Base-by-base conservation (phyloP, 2,113 vertebrate species). In the Glaucomys volans region DNA sequence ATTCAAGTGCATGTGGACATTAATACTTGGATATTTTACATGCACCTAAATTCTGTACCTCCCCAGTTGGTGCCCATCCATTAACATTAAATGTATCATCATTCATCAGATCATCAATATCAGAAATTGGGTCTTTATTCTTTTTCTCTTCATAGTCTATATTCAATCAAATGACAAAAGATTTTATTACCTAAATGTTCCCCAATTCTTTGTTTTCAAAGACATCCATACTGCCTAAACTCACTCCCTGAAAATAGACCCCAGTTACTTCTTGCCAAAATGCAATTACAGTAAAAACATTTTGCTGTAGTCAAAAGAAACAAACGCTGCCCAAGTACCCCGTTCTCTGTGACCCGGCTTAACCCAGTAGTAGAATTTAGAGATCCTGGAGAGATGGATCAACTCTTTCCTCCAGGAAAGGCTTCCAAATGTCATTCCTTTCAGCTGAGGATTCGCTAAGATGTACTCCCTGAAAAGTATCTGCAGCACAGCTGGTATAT, bases 131-230 rank as follows among this genome's bases (percentile, higher is more conserved):
- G 10, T 52, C 42, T 83, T 82, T 37, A 71, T 57, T 26, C 20
- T 59, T 47, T 90, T n/a, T 77, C 17, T 88, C 20, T 92, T 94
- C 37, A 50, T 44, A 72, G 17, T 22, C 11, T 44, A 24, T 9
- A 44, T 74, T n/a, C 11, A 50, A 22, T 83, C 75, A 67, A 71
- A 76, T 50, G 28, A 22, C 64, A 74, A 81, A 42, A 79, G n/a
- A 37, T 79, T 67, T 91, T 75, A 83, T 82, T 88, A 80, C 52
- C 12, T 72, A 80, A 88, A n/a, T 80, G 69, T 57, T 94, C 90
- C 44, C 83, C n/a, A 87, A 86, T 35, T 59, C 24, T 82, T 92
- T 94, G 75, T 52, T 95, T 94, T 87, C 50, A 96, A 91, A 93
- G 24, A 40, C 3, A 69, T 47, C 26, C 22, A 84, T n/a, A 67